phyloP scores from a whole-genome alignment of 2,888 invertebrate genomes.

The Heliconius ismenius region DNA sequence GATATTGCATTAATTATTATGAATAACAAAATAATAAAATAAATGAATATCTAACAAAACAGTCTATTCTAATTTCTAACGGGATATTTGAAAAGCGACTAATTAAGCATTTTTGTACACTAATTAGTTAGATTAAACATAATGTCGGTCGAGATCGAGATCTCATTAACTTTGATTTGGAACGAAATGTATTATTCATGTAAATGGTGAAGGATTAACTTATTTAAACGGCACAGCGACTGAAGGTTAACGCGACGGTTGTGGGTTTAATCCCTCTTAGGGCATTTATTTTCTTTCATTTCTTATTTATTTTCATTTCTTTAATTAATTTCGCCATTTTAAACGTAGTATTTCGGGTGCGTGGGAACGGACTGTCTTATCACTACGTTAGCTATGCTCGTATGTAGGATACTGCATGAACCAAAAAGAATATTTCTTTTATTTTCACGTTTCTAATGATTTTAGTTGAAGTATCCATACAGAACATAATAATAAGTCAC shows the following conservation, averaged over 20 bases:
- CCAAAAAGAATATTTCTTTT: too few species aligned
- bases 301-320: background rate
- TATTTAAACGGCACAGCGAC: background rate
- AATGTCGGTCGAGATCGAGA: conserved; percentile 4
- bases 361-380: too few species aligned
- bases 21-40: background rate
- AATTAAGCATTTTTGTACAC: conserved; percentile 5
- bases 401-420: too few species aligned
- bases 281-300: background rate
- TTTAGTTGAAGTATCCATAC: too few species aligned
- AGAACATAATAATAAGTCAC: too few species aligned
- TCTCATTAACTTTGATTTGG: conserved; percentile 12
- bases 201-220: background rate
- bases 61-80: background rate
- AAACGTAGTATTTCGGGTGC: background rate
- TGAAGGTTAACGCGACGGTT: too few species aligned
- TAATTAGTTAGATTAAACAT: background rate
- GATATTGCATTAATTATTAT: background rate
- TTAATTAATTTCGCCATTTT: background rate
- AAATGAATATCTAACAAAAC: background rate
- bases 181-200: conserved; percentile 1
- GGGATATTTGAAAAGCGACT: background rate
- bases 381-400: too few species aligned
- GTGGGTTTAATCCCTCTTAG: background rate
- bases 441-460: too few species aligned